Evolutionary conservation across 2,888 invertebrate species (phyloP).

Genomic region (Eupithecia pulchellata): DNA sequence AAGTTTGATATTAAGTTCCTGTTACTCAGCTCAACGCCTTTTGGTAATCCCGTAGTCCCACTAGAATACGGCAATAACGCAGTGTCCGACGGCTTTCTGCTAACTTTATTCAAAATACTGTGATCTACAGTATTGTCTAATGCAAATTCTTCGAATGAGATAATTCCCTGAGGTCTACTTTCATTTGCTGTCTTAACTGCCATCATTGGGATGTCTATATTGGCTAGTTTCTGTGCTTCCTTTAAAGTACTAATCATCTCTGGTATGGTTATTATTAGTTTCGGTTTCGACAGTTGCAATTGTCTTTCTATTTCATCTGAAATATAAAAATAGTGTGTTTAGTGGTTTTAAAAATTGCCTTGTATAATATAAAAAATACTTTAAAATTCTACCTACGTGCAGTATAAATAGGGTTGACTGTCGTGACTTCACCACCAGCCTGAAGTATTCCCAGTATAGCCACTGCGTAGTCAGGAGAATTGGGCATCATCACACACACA

Average conservation of each 20-base stretch:
- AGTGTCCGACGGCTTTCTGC: conserved; percentile 80
- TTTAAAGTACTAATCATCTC: conserved; percentile 77
- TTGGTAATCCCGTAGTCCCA: conserved; percentile 93
- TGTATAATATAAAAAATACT: neutral
- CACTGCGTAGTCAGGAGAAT: conserved; percentile 89
- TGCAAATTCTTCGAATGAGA: conserved; percentile 86
- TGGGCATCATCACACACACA: conserved; percentile 88
- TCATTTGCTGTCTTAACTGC: conserved; percentile 52
- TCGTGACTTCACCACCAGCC: conserved; percentile 88
- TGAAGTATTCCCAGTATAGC: conserved; percentile 86
- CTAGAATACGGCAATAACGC: conserved; percentile 92
- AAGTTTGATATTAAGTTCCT: conserved; percentile 81
- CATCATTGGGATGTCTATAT: conserved; percentile 81
- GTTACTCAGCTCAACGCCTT: conserved; percentile 89
- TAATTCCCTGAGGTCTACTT: conserved; percentile 77
- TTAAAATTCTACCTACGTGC: conserved; percentile 66
- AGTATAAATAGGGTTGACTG: conserved; percentile 90
- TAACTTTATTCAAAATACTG: conserved; percentile 71
- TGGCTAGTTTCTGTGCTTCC: conserved; percentile 73
- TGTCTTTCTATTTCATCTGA: conserved; percentile 90
- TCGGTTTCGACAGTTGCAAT: conserved; percentile 84
- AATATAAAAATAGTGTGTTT: too few species aligned
- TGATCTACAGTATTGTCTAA: conserved; percentile 78
- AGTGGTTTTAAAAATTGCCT: too few species aligned
- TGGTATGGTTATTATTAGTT: conserved; percentile 85